Percentiles rank a stretch among this genome's conserved stretches.
Conservation (phyloP, 2,888 invertebrate species). For the Ferrisia virgata region DNA sequence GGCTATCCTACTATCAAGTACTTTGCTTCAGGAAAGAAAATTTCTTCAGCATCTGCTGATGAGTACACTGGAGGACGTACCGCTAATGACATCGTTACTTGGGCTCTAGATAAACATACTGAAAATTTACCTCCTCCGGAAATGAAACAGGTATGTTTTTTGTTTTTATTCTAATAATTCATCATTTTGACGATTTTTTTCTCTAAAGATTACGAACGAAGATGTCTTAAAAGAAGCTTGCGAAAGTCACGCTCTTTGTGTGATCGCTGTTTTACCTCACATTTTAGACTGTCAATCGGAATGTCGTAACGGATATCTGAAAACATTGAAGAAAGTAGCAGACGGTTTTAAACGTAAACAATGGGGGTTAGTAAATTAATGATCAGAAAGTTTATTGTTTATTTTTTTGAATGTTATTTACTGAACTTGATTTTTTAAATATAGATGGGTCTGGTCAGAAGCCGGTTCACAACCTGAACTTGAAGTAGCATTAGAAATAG, state of each 20-base stretch:
- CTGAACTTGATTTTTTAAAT: slow-evolving; percentile 48
- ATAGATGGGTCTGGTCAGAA: slow-evolving; percentile 90
- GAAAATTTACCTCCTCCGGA: slow-evolving; percentile 91
- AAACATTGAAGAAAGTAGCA: slow-evolving; percentile 68
- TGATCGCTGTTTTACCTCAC: slow-evolving; percentile 88
- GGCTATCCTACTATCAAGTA: slow-evolving; percentile 97
- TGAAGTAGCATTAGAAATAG: slow-evolving; percentile 88
- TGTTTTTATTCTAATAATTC: not conserved
- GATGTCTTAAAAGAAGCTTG: slow-evolving; percentile 66
- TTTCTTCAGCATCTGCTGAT: slow-evolving; percentile 64
- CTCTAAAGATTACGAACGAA: slow-evolving; percentile 56
- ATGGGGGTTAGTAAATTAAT: slow-evolving; percentile 73
- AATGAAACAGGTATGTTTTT: slow-evolving; percentile 64
- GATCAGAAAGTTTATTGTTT: not conserved
- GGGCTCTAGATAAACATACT: slow-evolving; percentile 80
- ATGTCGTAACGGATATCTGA: slow-evolving; percentile 84
- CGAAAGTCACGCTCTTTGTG: slow-evolving; percentile 82
- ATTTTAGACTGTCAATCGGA: slow-evolving; percentile 93
- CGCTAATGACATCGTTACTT: slow-evolving; percentile 81
- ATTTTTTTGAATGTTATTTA: not conserved
- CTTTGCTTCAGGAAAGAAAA: slow-evolving; percentile 73
- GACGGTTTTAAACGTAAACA: slow-evolving; percentile 90
- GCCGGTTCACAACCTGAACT: slow-evolving; percentile 79
- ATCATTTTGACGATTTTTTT: not conserved
- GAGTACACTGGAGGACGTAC: slow-evolving; percentile 95